A percentile compares a stretch with the other conserved stretches of the same genome.
Conservation (phyloP, 1,140 invertebrate species). For the Phortica variegata region DNA sequence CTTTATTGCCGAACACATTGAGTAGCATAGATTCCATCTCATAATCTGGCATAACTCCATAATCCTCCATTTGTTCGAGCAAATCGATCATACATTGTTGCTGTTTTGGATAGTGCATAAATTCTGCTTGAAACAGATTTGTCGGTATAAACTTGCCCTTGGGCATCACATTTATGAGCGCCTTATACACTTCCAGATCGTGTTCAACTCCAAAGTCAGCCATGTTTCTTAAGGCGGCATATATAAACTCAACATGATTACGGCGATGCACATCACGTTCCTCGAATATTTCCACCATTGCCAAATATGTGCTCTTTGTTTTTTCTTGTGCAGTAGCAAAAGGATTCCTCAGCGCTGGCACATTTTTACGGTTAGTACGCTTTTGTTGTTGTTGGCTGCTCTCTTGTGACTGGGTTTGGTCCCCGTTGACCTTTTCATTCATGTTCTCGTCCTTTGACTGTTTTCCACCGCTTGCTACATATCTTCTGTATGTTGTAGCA, state of each 20-base stretch:
- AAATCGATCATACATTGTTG: slow-evolving; percentile 88
- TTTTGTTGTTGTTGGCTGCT: slow-evolving; percentile 15
- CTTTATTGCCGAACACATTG: slow-evolving; percentile 80
- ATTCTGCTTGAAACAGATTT: slow-evolving; percentile 81
- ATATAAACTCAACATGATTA: slow-evolving; percentile 93
- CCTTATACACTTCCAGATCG: slow-evolving; percentile 91
- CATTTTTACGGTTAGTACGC: slow-evolving; percentile 17
- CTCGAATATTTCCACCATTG: slow-evolving; percentile 73
- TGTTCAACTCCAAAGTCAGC: slow-evolving; percentile 86
- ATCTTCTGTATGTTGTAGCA: slow-evolving; percentile 1
- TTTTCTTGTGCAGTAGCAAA: slow-evolving; percentile 60
- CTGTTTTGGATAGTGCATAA: slow-evolving; percentile 92
- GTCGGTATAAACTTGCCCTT: slow-evolving; percentile 84
- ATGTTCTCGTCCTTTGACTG: slow-evolving; percentile 2
- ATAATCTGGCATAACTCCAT: slow-evolving; percentile 83
- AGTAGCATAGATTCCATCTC: slow-evolving; percentile 82
- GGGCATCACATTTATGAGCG: slow-evolving; percentile 86
- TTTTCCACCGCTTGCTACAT: slow-evolving; percentile 6
- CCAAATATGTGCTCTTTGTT: slow-evolving; percentile 72
- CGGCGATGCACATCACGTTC: slow-evolving; percentile 63
- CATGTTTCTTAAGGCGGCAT: slow-evolving; percentile 83
- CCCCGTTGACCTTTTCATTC: too few species aligned
- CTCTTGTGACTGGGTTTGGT: slow-evolving; percentile 5
- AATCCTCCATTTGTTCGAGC: slow-evolving; percentile 58
- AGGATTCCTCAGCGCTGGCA: slow-evolving; percentile 32